These are phyloP conservation scores for Macquaria ambigua DNA, from an alignment of 2,113 vertebrate genomes.

Conservation along the genomic window DNA sequence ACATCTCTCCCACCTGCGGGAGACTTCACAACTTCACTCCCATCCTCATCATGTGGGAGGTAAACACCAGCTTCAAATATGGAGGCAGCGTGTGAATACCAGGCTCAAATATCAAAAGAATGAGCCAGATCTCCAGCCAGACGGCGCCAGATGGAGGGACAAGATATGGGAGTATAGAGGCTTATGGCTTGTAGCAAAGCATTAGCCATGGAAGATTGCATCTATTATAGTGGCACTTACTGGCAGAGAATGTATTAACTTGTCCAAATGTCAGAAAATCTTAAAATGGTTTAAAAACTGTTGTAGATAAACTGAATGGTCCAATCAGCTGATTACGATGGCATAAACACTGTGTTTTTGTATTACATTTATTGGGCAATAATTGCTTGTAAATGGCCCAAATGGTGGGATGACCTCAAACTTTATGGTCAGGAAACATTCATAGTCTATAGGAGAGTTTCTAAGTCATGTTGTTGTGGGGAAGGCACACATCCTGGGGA, in stretches of 20 bases:
- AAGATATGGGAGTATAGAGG: not conserved
- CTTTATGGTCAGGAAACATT: not conserved
- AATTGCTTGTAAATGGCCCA: not conserved
- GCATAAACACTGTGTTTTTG: not conserved
- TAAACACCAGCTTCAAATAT: conserved; percentile 41
- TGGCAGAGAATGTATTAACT: not conserved
- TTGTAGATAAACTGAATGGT: not conserved
- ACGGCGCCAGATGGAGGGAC: conserved; percentile 53
- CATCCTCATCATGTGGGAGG: conserved; percentile 43
- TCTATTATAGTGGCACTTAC: not conserved
- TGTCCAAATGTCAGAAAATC: not conserved
- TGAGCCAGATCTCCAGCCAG: conserved; percentile 37
- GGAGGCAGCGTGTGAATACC: conserved; percentile 34
- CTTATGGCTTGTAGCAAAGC: not conserved
- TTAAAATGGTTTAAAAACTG: not conserved
- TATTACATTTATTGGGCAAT: too few relatives aligned
- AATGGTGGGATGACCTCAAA: not conserved
- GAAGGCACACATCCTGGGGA: too few relatives aligned
- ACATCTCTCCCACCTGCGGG: conserved; percentile 28
- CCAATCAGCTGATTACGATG: not conserved
- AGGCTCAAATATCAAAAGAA: conserved; percentile 29
- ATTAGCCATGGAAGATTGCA: conserved; percentile 3
- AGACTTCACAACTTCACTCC: conserved; percentile 35
- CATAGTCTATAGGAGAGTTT: not conserved
- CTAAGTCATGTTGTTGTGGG: too few relatives aligned